Base-by-base conservation (phyloP, 1,140 invertebrate genomes). In the Charaxes varanes region DNA sequence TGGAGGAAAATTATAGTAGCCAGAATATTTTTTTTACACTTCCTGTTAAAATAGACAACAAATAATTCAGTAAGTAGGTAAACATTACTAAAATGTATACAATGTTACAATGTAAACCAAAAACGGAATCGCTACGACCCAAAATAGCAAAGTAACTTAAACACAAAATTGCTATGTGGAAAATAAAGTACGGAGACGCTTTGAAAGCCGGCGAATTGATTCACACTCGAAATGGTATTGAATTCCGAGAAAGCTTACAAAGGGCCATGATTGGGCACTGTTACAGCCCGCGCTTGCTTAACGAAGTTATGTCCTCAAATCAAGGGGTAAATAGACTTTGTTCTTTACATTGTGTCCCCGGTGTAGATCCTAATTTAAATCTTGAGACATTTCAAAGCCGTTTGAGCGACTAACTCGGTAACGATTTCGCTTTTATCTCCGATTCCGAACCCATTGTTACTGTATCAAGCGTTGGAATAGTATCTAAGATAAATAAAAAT, bases 191-290 rank as follows among this genome's bases (percentile, higher is more conserved):
- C 19, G 30, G 23, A 10, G 27, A n/a, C n/a, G n/a, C n/a, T n/a
- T n/a, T n/a, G n/a, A n/a, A n/a, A n/a, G n/a, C n/a, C 24, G 28
- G 18, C 28, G 6, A 45, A 45, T 45, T 24, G 17, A 23, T 18
- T 37, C 27, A 35, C 18, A 45, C 12, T 22, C 17, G 23, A 41
- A 49, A 49, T 42, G 32, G 32, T 42, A 49, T 49, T 38, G 40
- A 42, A 50, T 43, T 34, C 41, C 16, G 35, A 32, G 37, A 51
- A 45, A 41, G 26, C 35, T 41, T 36, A 51, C 32, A 45, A 44
- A 41, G 36, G 33, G 14, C 36, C 27, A 21, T 51, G 19, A 45
- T 44, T 41, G 32, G 21, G 22, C 10, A 36, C 48, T 16, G 32
- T 44, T 22, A 10, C 26, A 32, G 5, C 32, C 19, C 26, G 18